Evolutionary conservation across 2,113 vertebrate species (phyloP).

Genomic region (Pygathrix nemaeus): DNA sequence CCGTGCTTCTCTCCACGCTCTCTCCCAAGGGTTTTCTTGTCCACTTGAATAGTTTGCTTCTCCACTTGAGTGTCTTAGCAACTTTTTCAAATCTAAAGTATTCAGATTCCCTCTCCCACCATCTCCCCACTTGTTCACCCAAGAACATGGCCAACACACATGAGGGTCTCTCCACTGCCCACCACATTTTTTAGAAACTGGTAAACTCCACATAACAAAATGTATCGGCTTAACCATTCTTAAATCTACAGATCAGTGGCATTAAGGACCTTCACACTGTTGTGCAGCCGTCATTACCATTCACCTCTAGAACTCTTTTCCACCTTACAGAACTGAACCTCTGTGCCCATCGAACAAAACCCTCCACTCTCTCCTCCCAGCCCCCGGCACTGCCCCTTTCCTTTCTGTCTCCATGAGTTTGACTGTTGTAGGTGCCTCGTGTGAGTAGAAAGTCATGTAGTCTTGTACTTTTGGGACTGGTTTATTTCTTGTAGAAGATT

Average conservation of each 20-base stretch:
- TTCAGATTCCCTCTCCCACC: too few relatives aligned
- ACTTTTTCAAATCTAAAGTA: neutral
- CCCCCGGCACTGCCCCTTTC: neutral
- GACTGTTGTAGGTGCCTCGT: neutral
- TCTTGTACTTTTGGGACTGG: neutral
- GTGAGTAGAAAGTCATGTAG: too few relatives aligned
- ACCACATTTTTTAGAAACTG: neutral
- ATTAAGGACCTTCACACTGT: neutral
- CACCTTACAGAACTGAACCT: neutral
- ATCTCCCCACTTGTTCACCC: neutral
- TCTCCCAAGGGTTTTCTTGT: neutral
- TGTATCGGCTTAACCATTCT: too few relatives aligned
- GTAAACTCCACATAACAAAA: too few relatives aligned
- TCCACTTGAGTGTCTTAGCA: neutral
- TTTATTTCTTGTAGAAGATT: neutral
- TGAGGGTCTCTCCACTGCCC: neutral
- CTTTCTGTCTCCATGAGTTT: neutral
- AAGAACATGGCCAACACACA: neutral
- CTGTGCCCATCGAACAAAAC: fast-evolving
- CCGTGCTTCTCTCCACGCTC: neutral
- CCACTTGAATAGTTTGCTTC: neutral
- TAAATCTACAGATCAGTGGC: neutral
- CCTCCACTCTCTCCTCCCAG: neutral
- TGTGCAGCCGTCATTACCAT: fast-evolving
- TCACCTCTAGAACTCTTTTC: too few relatives aligned